phyloP scores from a whole-genome alignment of 1,140 invertebrate species.

The Papilio polyxenes region DNA sequence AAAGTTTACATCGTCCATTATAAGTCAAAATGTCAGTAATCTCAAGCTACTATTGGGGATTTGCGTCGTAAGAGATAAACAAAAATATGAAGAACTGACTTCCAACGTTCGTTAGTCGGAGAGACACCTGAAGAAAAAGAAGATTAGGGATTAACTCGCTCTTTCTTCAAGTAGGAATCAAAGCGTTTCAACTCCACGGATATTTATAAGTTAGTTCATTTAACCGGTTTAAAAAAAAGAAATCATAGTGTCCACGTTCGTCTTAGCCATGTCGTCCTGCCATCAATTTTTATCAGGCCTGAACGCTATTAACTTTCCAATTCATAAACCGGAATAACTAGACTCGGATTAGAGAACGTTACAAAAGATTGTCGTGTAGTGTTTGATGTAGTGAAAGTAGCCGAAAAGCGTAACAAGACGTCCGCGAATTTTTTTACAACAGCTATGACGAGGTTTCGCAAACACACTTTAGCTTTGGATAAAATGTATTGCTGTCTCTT shows the following conservation, averaged over 20 bases:
- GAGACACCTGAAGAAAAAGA: too few relatives aligned
- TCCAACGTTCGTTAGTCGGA: too few relatives aligned
- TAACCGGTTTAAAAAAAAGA: slow-evolving; percentile 30
- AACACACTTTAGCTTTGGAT: background rate
- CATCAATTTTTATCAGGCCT: slow-evolving; percentile 33
- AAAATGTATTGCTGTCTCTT: background rate
- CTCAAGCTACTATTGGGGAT: too few relatives aligned
- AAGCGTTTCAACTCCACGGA: background rate
- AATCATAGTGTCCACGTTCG: background rate
- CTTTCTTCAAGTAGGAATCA: background rate
- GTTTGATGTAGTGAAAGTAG: slow-evolving; percentile 51
- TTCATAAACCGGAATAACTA: slow-evolving; percentile 58
- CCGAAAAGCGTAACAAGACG: slow-evolving; percentile 46
- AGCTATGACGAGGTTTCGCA: background rate
- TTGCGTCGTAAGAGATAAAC: too few relatives aligned
- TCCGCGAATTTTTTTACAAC: slow-evolving; percentile 41
- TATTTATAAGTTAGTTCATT: background rate
- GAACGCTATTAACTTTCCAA: slow-evolving; percentile 62
- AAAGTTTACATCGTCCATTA: too few relatives aligned
- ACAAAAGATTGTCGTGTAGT: slow-evolving; percentile 39
- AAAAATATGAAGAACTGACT: too few relatives aligned
- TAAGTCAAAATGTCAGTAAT: too few relatives aligned
- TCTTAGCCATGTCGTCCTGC: slow-evolving; percentile 30
- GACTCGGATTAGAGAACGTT: slow-evolving; percentile 49
- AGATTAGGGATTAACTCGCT: too few relatives aligned